Percentiles rank a stretch among this genome's conserved stretches.
Evolutionary conservation across 2,113 vertebrate genomes (phyloP).

Genomic region (Proterorhinus semilunaris): DNA sequence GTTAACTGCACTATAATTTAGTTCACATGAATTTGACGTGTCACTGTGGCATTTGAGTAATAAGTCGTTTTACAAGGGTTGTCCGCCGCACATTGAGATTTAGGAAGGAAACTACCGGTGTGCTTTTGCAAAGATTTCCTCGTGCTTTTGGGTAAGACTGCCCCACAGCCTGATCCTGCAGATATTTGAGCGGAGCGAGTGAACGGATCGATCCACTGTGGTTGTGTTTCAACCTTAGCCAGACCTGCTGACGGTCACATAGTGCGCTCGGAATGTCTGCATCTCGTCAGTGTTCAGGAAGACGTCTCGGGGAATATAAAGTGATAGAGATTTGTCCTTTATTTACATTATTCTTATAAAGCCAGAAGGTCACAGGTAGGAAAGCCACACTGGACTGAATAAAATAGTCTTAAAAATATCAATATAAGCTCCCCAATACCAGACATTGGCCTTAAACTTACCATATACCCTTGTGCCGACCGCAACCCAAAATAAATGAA

Average conservation of each 20-base stretch:
- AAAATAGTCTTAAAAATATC: no score
- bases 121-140: conserved; percentile 17
- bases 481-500: no score
- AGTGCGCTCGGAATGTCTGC: conserved; percentile 10
- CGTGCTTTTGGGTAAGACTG: conserved; percentile 24
- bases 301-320: not conserved
- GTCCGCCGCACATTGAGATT: not conserved
- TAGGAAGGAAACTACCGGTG: not conserved
- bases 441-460: no score
- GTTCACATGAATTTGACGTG: no score
- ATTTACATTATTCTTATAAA: no score
- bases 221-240: conserved; percentile 27
- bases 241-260: conserved; percentile 8
- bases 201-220: conserved; percentile 25
- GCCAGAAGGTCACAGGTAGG: no score
- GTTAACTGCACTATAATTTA: no score
- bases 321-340: no score
- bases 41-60: not conserved
- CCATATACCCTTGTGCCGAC: no score
- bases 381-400: no score
- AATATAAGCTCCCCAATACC: no score
- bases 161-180: conserved; percentile 41
- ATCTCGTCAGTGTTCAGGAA: not conserved
- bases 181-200: conserved; percentile 35
- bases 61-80: not conserved